Conservation (phyloP, 2,113 vertebrate genomes). For the Anguilla japonica region DNA sequence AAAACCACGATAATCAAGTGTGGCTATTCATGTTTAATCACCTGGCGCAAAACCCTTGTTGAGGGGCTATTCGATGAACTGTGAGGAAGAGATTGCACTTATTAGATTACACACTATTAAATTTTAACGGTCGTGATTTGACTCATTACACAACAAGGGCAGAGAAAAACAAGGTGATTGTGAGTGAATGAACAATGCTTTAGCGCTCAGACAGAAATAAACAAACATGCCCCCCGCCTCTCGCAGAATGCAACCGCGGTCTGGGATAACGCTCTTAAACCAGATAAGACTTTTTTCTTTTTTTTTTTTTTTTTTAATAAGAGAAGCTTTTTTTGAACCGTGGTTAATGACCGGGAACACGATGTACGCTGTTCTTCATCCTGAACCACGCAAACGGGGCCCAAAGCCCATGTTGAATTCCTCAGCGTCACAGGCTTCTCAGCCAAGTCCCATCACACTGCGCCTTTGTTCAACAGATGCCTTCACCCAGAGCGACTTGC, state of each 20-base stretch:
- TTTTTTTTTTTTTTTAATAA: not conserved
- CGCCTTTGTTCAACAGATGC: not conserved
- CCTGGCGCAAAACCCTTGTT: not conserved
- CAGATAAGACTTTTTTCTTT: not conserved
- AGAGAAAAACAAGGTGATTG: not conserved
- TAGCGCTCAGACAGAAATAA: not conserved
- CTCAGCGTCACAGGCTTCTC: not conserved
- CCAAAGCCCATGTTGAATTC: not conserved
- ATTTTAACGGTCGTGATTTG: constrained; percentile 15
- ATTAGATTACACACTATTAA: constrained; percentile 13
- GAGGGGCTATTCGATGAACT: not conserved
- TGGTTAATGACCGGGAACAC: not conserved
- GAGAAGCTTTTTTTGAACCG: not conserved
- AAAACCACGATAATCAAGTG: not conserved
- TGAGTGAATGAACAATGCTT: constrained; percentile 6
- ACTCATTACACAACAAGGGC: not conserved
- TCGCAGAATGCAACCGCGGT: too few species aligned
- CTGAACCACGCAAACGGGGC: not conserved
- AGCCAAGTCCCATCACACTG: not conserved
- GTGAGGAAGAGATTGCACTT: constrained; percentile 8
- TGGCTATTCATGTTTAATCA: constrained; percentile 4
- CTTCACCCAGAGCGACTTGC: not conserved
- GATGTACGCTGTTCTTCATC: not conserved
- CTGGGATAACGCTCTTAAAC: not conserved
- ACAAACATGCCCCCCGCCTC: not conserved